A percentile compares a stretch with the other conserved stretches of the same genome.
These are phyloP conservation scores for Triplophysa yarkandensis DNA, from an alignment of 2,797 vertebrate species.

Conservation along the genomic window DNA sequence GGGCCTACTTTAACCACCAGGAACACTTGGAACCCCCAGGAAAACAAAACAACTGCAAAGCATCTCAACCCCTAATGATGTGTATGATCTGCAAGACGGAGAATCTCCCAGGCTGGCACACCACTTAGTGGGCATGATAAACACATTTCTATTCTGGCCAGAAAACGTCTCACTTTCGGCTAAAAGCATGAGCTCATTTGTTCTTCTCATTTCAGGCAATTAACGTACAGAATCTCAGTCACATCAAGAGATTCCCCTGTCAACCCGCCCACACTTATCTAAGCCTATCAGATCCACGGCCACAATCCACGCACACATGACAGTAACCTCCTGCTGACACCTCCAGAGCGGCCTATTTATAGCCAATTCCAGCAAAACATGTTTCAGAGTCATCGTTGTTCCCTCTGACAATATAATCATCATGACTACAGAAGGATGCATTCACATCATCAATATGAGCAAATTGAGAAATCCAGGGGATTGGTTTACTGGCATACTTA, in stretches of 20 bases:
- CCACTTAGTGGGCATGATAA: neutral
- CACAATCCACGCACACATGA: slow-evolving; percentile 44
- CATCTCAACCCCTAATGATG: neutral
- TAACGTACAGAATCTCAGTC: slow-evolving; percentile 36
- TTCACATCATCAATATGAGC: neutral
- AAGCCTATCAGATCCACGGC: slow-evolving; percentile 45
- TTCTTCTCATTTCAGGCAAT: slow-evolving; percentile 31
- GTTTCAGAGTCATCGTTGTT: slow-evolving; percentile 20
- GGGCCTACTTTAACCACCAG: neutral
- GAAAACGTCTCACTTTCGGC: neutral
- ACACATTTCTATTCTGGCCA: neutral
- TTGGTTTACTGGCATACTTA: slow-evolving; percentile 12
- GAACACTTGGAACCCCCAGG: too few relatives aligned
- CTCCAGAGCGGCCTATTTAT: slow-evolving; percentile 57
- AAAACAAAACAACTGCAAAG: neutral
- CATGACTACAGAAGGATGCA: neutral
- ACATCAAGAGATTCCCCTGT: slow-evolving; percentile 46
- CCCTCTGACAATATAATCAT: neutral
- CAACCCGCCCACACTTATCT: slow-evolving; percentile 34
- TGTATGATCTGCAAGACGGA: neutral
- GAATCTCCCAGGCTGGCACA: neutral
- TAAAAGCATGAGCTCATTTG: slow-evolving; percentile 3
- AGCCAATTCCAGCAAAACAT: slow-evolving; percentile 36
- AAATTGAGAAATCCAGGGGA: neutral
- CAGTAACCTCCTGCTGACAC: slow-evolving; percentile 46